These are phyloP conservation scores for Borostomias antarcticus DNA, from an alignment of 2,797 vertebrate genomes.

Conservation along the genomic window DNA sequence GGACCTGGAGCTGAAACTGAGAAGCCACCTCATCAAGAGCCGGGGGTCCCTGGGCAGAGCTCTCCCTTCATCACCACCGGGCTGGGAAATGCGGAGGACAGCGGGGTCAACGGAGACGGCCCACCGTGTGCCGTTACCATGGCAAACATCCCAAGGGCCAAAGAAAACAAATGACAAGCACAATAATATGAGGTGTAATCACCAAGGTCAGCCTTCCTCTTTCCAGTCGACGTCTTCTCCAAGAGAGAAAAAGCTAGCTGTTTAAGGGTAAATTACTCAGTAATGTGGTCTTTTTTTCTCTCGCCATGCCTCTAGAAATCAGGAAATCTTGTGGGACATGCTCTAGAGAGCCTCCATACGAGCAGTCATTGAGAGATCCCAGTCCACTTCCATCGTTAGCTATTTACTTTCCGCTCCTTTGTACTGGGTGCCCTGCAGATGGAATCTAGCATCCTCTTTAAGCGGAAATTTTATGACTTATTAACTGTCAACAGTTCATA, in stretches of 20 bases:
- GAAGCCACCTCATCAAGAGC: constrained; percentile 95
- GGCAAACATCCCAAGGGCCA: constrained; percentile 90
- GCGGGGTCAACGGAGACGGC: constrained; percentile 89
- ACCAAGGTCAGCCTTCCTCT: constrained; percentile 71
- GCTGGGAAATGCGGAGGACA: constrained; percentile 92
- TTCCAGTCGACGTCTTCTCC: constrained; percentile 53
- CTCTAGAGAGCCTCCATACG: constrained; percentile 87
- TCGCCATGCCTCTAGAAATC: constrained; percentile 89
- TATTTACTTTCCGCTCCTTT: constrained; percentile 94
- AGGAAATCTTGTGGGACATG: constrained; percentile 87
- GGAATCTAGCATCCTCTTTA: constrained; percentile 93
- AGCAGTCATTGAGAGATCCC: constrained; percentile 91
- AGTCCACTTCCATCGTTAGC: constrained; percentile 87
- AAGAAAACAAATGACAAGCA: constrained; percentile 93
- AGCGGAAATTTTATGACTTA: constrained; percentile 97
- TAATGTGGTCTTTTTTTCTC: constrained; percentile 91
- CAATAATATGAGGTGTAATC: constrained; percentile 83
- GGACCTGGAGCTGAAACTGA: constrained; percentile 86
- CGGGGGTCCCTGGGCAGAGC: constrained; percentile 86
- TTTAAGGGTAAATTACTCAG: constrained; percentile 88
- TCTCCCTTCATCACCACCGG: constrained; percentile 92
- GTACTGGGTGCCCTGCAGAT: constrained; percentile 88
- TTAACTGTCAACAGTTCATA: constrained; percentile 99
- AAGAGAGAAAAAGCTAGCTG: constrained; percentile 63
- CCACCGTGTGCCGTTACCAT: constrained; percentile 91